Evolutionary conservation across 2,888 invertebrate genomes (phyloP), one percentile per base, ranked within the genome.

Genomic region (Chrysolina oricalcia): DNA sequence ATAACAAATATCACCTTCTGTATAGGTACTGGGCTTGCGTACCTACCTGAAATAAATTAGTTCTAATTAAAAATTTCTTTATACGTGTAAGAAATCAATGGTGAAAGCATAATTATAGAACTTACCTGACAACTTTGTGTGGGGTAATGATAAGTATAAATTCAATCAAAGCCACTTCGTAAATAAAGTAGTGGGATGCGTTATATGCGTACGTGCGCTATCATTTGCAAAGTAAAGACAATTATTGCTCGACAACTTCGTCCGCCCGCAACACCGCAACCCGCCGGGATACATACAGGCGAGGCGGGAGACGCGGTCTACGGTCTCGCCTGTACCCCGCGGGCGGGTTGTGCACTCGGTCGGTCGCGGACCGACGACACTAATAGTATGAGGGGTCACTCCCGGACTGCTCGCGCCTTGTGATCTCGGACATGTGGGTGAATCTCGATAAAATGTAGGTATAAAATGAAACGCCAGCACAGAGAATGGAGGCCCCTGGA

Each of bases 121-220:
- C 43, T 15, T 43, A 43, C 43, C 43, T 43, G 43, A 15, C 43
- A 43, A 43, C 43, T 43, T 43, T 43, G 43, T 43, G 43, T 43
- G 15, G 43, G 43, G 43, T 43, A 43, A 43, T 15, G 43, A 43
- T 43, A 43, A 43, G 43, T 43, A 43, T 43, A 43, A 15, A 13
- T 43, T 43, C 43, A 43, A 43, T 43, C 43, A 43, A 43, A 43
- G 43, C 43, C 11, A 43, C 43, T 43, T 43, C 15, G 43, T 43
- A 43, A 43, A 43, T 43, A 15, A 43, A 43, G 43, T 43, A 43
- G 43, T 43, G 43, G 11, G 8, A 43, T 43, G 43, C 43, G 43
- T 43, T 43, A 43, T 43, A 43, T 43, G 43, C 43, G 43, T 43
- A 43, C 43, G 43, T 43, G 43, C 43, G 43, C 43, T 43, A 43